Conservation (phyloP, 2,113 vertebrate genomes). For the Phalacrocorax carbo region DNA sequence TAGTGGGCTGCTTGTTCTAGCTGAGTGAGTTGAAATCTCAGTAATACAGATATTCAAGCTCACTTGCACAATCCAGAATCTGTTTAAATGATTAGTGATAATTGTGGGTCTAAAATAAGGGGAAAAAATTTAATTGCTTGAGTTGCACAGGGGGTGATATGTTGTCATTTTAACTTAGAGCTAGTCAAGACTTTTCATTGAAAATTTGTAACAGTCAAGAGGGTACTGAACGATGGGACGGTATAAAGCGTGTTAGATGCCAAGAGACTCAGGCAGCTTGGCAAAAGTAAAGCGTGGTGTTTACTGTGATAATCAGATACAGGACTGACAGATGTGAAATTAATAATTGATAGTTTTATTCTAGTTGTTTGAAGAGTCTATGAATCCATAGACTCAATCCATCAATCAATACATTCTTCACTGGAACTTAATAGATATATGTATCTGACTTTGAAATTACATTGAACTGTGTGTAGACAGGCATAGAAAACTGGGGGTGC, state of each 20-base stretch:
- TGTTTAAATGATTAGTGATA: neutral
- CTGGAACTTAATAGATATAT: neutral
- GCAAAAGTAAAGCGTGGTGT: neutral
- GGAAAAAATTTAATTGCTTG: neutral
- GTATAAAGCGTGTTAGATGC: neutral
- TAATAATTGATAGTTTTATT: neutral
- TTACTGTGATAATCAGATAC: neutral
- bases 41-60: fast-evolving
- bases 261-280: neutral
- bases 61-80: neutral
- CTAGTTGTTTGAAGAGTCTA: neutral
- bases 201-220: neutral
- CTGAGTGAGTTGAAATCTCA: neutral
- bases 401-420: neutral
- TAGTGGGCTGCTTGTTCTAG: neutral
- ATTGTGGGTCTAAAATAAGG: neutral
- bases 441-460: neutral
- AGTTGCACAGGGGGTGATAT: neutral
- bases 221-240: neutral
- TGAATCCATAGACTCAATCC: neutral
- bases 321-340: neutral
- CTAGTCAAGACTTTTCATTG: neutral
- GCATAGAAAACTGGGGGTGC: neutral
- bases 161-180: neutral
- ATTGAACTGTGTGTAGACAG: neutral